Conservation (phyloP, 2,888 invertebrate genomes). For the Asteroscopus sphinx region DNA sequence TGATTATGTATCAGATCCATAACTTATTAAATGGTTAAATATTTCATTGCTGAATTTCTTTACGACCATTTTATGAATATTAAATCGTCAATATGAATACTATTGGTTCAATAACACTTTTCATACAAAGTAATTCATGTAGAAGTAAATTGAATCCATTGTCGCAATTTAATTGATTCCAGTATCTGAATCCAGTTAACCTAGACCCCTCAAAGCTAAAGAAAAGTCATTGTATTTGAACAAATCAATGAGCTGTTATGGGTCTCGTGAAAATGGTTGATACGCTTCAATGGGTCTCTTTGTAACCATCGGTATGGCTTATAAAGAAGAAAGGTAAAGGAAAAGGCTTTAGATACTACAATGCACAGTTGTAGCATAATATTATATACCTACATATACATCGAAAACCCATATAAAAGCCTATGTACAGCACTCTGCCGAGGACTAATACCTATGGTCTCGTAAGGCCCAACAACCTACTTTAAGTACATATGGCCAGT, state of each 20-base stretch:
- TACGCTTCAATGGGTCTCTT: conserved; percentile 46
- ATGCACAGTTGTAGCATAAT: too few relatives aligned
- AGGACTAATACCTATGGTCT: too few relatives aligned
- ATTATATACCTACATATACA: too few relatives aligned
- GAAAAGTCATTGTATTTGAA: conserved; percentile 42
- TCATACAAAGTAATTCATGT: background rate
- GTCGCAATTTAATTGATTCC: conserved; percentile 54
- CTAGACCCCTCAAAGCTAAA: conserved; percentile 35
- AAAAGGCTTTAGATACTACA: conserved; percentile 1
- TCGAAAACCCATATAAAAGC: too few relatives aligned
- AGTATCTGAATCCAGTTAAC: conserved; percentile 34
- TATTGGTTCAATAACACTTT: conserved; percentile 8
- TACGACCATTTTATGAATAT: too few relatives aligned
- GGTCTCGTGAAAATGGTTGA: conserved; percentile 50
- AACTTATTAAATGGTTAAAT: too few relatives aligned
- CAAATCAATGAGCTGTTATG: conserved; percentile 27
- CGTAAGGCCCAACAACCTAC: too few relatives aligned
- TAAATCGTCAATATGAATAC: conserved; percentile 4
- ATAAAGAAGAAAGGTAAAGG: conserved; percentile 12
- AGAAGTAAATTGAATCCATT: conserved; percentile 39
- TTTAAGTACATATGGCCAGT: too few relatives aligned
- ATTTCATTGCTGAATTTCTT: too few relatives aligned
- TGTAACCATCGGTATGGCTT: conserved; percentile 27
- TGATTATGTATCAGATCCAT: too few relatives aligned
- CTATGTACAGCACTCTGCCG: too few relatives aligned